A percentile compares a stretch with the other conserved stretches of the same genome.
These are phyloP conservation scores for Stichopus chloronotus DNA, from an alignment of 35 echinoderm and acorn worm species.

Conservation along the genomic window DNA sequence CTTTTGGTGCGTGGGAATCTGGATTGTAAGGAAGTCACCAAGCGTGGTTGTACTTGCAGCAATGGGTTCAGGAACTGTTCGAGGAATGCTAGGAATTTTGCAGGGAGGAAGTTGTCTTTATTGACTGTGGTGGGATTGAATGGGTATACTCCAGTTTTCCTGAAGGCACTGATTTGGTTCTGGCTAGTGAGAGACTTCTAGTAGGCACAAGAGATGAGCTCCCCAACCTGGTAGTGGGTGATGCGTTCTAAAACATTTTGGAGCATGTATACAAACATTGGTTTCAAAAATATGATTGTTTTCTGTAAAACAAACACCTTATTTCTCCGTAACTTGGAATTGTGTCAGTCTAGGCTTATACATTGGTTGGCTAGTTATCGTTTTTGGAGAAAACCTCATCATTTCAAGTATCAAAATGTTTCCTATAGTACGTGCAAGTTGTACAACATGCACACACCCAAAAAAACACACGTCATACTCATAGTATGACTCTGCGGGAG, in stretches of 20 bases:
- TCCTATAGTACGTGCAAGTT: too few relatives aligned
- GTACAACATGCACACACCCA: too few relatives aligned
- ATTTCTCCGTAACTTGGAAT: too few relatives aligned
- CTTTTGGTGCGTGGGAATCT: neutral
- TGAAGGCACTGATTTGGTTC: conserved; percentile 9
- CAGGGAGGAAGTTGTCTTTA: conserved; percentile 7
- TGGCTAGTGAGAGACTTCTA: neutral
- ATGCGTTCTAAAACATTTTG: conserved; percentile 8
- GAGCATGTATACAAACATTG: neutral
- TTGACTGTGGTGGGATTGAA: neutral
- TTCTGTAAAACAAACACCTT: too few relatives aligned
- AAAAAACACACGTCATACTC: too few relatives aligned
- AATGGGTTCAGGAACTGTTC: neutral
- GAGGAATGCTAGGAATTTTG: conserved; percentile 16
- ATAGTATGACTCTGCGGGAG: too few relatives aligned
- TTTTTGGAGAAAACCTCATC: too few relatives aligned
- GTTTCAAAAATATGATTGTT: too few relatives aligned
- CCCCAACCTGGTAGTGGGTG: neutral
- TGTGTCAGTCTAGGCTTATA: too few relatives aligned
- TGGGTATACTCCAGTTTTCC: conserved; percentile 9
- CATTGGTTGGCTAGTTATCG: too few relatives aligned
- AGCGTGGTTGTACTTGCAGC: neutral
- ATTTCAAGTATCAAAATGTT: too few relatives aligned
- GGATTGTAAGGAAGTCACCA: conserved; percentile 2
- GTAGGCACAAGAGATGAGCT: neutral